These are phyloP conservation scores for Blastobasis adustella DNA, from an alignment of 2,888 invertebrate genomes.

Conservation along the genomic window DNA sequence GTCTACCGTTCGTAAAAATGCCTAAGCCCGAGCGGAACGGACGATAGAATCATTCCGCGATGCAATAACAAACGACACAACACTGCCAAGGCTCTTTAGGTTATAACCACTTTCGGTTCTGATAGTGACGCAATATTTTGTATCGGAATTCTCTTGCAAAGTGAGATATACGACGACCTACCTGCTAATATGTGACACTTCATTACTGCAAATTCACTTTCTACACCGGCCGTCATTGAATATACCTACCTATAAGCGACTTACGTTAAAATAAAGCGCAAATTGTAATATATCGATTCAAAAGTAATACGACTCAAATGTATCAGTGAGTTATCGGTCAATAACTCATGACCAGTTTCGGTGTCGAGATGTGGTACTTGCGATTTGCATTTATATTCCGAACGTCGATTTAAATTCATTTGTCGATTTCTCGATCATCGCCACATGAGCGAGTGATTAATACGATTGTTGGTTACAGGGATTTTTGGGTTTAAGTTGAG, in stretches of 20 bases:
- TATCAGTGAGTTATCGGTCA: constrained; percentile 25
- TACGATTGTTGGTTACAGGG: too few species aligned
- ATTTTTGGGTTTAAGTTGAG: too few species aligned
- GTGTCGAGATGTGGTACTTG: constrained; percentile 3
- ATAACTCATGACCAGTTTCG: constrained; percentile 5
- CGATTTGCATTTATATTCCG: constrained; percentile 8
- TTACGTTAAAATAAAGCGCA: too few species aligned
- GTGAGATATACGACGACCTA: constrained; percentile 17
- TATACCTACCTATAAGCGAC: too few species aligned
- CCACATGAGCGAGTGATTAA: too few species aligned
- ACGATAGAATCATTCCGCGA: constrained; percentile 47
- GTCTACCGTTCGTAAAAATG: constrained; percentile 43
- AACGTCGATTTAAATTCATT: constrained; percentile 7
- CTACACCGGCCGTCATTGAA: constrained; percentile 38
- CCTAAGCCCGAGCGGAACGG: constrained; percentile 39
- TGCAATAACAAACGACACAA: constrained; percentile 51
- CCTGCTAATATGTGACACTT: constrained; percentile 10
- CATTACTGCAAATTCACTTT: too few species aligned
- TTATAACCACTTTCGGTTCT: constrained; percentile 66
- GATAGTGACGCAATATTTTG: constrained; percentile 48
- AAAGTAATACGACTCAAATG: constrained; percentile 43
- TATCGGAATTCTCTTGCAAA: constrained; percentile 4
- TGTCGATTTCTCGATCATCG: background rate
- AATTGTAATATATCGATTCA: constrained; percentile 20
- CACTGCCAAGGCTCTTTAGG: constrained; percentile 61